Conservation (phyloP, 1,140 invertebrate genomes). For the Apis dorsata region DNA sequence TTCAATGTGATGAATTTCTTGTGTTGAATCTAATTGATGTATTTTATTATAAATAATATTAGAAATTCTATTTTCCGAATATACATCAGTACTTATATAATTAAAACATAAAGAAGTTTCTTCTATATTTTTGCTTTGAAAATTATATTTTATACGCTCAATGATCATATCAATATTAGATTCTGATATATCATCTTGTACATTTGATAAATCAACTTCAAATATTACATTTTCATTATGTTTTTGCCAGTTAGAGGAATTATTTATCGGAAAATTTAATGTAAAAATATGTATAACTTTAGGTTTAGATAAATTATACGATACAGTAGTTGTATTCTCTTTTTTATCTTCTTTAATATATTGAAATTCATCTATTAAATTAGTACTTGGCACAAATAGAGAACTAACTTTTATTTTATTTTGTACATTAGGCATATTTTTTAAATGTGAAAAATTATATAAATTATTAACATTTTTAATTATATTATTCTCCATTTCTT, state of each 20-base stretch:
- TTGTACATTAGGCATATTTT: not conserved
- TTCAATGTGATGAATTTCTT: not conserved
- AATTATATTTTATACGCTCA: slow-evolving; percentile 45
- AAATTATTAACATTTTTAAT: not conserved
- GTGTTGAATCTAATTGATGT: not conserved
- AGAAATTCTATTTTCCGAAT: not conserved
- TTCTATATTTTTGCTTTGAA: not conserved
- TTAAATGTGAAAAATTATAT: not conserved
- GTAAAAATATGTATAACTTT: slow-evolving; percentile 47
- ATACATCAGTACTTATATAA: not conserved
- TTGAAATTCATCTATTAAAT: not conserved
- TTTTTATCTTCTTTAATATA: slow-evolving; percentile 17
- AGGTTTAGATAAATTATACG: not conserved
- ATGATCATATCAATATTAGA: slow-evolving; percentile 39
- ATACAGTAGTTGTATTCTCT: not conserved
- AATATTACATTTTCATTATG: slow-evolving; percentile 61
- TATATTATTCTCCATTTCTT: slow-evolving; percentile 8
- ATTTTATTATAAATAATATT: not conserved
- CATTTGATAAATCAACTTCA: slow-evolving; percentile 57
- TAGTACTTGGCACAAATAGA: slow-evolving; percentile 13
- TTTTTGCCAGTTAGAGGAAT: slow-evolving; percentile 58
- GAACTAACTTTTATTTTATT: slow-evolving; percentile 36
- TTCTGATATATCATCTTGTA: slow-evolving; percentile 41
- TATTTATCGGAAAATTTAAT: slow-evolving; percentile 28
- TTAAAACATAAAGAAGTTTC: not conserved